Evolutionary conservation across 1,140 invertebrate species (phyloP), one percentile per base, ranked within the genome.

Genomic region (Eurosta solidaginis): DNA sequence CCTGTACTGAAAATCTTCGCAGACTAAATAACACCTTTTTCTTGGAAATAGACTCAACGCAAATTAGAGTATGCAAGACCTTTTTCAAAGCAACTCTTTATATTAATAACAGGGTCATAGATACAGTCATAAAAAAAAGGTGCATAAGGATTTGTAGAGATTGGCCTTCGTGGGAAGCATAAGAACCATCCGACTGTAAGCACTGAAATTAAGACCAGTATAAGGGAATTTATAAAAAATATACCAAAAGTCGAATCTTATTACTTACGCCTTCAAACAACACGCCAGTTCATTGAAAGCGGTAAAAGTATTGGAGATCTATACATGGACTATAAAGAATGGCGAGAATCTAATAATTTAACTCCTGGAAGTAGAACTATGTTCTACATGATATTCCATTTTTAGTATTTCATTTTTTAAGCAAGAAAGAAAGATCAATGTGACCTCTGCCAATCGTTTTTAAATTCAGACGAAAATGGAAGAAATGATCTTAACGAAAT

Each of bases 341-440:
- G n/a, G 1, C 44, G 74, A 29, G 47, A 82, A 77, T 29, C 42
- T n/a, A 7, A 63, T 36, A 78, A 81, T 49, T 59, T 78, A 68
- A 54, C 52, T 33, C 68, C 52, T 54, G 78, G 74, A 40, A 78
- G 77, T 76, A 74, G n/a, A 27, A 47, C 40, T 25, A 77, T 84
- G 81, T 81, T 80, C 77, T 78, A 77, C 50, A 63, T 59, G 20
- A 82, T 83, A 76, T 88, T 86, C 76, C 84, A 85, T 84, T 75
- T 87, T 85, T 42, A 87, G 88, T 79, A 81, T 88, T 73, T 78
- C 78, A 78, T 88, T 87, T 76, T 84, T 82, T 75, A 81, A 80
- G 74, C 85, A 86, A n/a, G n/a, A 7, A 88, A 88, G 82, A 89
- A 89, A 80, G 85, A 89, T 80, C 83, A 84, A 74, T 88, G 88